Evolutionary conservation across 2,888 invertebrate genomes (phyloP).

Genomic region (Agonopterix heracliana): DNA sequence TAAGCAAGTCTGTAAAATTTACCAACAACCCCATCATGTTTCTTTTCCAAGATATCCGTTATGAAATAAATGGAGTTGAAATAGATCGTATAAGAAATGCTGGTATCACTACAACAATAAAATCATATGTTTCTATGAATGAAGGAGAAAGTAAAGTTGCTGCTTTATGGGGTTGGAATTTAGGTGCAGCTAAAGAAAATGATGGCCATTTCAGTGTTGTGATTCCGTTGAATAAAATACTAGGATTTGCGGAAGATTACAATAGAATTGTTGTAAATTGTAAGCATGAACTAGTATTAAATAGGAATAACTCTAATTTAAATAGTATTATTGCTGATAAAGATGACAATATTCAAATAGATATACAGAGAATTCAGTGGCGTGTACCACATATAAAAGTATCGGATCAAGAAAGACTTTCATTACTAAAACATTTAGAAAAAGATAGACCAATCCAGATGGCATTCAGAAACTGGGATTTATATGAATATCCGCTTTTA

Average conservation of each 20-base stretch:
- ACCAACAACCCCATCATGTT: conserved; percentile 26
- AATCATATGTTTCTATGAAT: conserved; percentile 29
- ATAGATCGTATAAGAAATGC: conserved; percentile 31
- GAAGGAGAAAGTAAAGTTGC: background rate
- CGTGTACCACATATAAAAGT: too few species aligned
- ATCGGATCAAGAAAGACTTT: conserved; percentile 14
- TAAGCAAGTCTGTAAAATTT: background rate
- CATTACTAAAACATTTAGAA: conserved; percentile 18
- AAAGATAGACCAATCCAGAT: conserved; percentile 18
- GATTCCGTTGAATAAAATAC: background rate
- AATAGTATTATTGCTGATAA: conserved; percentile 14
- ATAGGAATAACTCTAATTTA: conserved; percentile 24
- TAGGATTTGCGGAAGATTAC: conserved; percentile 22
- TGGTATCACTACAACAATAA: conserved; percentile 32
- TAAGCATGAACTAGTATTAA: conserved; percentile 40
- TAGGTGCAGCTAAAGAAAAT: too few species aligned
- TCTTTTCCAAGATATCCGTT: conserved; percentile 35
- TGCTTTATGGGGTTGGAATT: background rate
- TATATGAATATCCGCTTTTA: conserved; percentile 26
- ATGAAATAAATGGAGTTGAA: conserved; percentile 35
- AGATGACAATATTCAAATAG: conserved; percentile 9
- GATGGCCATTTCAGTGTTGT: background rate
- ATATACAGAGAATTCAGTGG: conserved; percentile 12
- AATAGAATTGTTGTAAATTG: conserved; percentile 38
- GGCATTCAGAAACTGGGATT: conserved; percentile 36